These are phyloP conservation scores for Poeciliopsis infans DNA, from an alignment of 2,797 vertebrate genomes.

Conservation along the genomic window DNA sequence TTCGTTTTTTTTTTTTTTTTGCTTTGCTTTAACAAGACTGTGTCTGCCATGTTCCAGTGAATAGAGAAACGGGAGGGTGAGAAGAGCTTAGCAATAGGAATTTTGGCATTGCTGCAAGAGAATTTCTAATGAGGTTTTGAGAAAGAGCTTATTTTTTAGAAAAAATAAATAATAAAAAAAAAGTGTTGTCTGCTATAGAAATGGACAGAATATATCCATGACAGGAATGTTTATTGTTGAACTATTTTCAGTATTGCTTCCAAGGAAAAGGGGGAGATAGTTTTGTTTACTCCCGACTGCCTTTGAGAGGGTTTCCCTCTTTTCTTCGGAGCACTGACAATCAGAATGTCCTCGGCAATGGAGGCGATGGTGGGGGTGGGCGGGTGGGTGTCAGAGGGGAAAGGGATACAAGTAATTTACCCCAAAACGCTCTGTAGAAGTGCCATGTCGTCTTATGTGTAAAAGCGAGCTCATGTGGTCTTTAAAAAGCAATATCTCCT, in stretches of 20 bases:
- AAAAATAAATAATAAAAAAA: conserved; percentile 18
- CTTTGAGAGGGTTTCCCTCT: conserved; percentile 76
- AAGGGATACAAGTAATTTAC: conserved; percentile 54
- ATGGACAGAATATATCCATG: conserved; percentile 63
- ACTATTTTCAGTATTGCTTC: conserved; percentile 78
- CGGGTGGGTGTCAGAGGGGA: conserved; percentile 23
- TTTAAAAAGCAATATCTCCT: conserved; percentile 82
- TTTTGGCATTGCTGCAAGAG: conserved; percentile 78
- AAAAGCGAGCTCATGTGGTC: conserved; percentile 77
- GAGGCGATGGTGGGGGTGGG: conserved; percentile 23
- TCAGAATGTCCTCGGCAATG: conserved; percentile 70
- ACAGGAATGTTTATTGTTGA: conserved; percentile 72
- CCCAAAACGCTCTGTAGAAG: conserved; percentile 76
- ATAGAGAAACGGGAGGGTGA: conserved; percentile 57
- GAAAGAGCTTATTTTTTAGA: conserved; percentile 72
- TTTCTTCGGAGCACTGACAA: conserved; percentile 77
- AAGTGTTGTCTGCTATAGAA: conserved; percentile 55
- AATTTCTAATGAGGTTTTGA: conserved; percentile 80
- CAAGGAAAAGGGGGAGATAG: conserved; percentile 50
- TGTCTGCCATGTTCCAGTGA: conserved; percentile 73
- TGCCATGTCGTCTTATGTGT: conserved; percentile 79
- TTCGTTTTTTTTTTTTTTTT: conserved; percentile 27
- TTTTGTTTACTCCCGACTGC: conserved; percentile 77
- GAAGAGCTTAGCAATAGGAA: conserved; percentile 68
- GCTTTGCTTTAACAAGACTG: conserved; percentile 66